phyloP scores from a whole-genome alignment of 64 coral and sea anemone genomes.

The Anthopleura sola region DNA sequence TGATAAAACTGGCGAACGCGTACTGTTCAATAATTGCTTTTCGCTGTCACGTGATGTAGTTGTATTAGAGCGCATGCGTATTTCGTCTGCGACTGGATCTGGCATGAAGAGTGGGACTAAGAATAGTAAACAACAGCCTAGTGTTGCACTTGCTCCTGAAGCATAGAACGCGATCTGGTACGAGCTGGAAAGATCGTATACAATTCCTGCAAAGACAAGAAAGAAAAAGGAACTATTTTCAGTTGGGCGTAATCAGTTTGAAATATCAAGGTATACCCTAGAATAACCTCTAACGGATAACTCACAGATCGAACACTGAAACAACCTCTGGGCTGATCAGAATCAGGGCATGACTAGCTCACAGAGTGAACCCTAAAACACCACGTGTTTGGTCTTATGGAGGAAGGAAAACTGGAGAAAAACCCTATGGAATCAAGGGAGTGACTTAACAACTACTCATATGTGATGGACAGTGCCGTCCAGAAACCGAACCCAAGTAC shows the following conservation, averaged over 20 bases:
- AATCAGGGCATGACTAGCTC: too few relatives aligned
- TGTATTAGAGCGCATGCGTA: slow-evolving; percentile 15
- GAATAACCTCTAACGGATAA: too few relatives aligned
- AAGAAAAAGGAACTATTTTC: not conserved
- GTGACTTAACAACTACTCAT: too few relatives aligned
- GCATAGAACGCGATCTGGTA: slow-evolving; percentile 87
- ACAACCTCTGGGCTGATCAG: too few relatives aligned
- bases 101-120: slow-evolving; percentile 72
- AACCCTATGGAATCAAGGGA: too few relatives aligned
- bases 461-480: too few relatives aligned
- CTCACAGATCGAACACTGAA: too few relatives aligned
- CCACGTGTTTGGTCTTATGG: too few relatives aligned
- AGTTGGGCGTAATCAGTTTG: not conserved
- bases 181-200: slow-evolving; percentile 75
- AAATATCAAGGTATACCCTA: too few relatives aligned
- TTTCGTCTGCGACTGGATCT: slow-evolving; percentile 5
- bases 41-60: slow-evolving; percentile 21
- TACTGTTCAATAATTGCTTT: slow-evolving; percentile 18
- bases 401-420: too few relatives aligned
- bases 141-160: slow-evolving; percentile 59
- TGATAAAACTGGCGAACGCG: slow-evolving; percentile 36
- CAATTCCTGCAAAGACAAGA: slow-evolving; percentile 40
- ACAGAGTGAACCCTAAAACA: too few relatives aligned
- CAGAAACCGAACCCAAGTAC: too few relatives aligned
- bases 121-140: slow-evolving; percentile 61